Conservation (phyloP, 35 echinoderm and acorn worm genomes). For the Amphiura filiformis region DNA sequence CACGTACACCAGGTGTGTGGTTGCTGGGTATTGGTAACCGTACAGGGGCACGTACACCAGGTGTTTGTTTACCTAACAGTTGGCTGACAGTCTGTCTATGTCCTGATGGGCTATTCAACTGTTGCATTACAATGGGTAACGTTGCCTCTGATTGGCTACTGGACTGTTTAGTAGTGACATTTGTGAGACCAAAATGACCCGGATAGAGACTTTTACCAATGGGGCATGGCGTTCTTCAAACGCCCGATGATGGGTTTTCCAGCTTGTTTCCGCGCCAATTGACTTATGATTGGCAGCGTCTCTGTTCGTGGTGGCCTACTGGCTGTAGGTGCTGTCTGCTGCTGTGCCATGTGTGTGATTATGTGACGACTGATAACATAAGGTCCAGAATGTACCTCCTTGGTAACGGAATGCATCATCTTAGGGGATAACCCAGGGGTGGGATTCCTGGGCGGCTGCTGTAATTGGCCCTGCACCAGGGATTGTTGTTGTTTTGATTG, state of each 20-base stretch:
- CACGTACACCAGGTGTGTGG: conserved; percentile 39
- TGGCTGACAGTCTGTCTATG: conserved; percentile 78
- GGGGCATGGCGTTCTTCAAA: not conserved
- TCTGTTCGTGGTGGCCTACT: not conserved
- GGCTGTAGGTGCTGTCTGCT: not conserved
- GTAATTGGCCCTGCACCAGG: not conserved
- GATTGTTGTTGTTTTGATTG: not conserved
- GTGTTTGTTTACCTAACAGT: conserved; percentile 74
- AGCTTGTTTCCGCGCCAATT: not conserved
- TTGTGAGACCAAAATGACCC: not conserved
- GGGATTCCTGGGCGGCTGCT: not conserved
- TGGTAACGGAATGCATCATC: conserved; percentile 5
- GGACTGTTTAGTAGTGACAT: not conserved
- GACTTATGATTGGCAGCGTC: not conserved
- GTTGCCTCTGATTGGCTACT: not conserved
- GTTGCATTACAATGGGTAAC: not conserved
- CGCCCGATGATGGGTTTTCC: not conserved
- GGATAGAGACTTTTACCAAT: not conserved
- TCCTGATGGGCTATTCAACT: conserved; percentile 1
- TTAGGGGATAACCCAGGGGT: not conserved
- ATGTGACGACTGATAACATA: conserved; percentile 32
- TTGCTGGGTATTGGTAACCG: conserved; percentile 29
- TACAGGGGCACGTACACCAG: conserved; percentile 61
- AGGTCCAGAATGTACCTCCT: conserved; percentile 28
- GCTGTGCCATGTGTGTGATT: conserved; percentile 8